phyloP scores from a whole-genome alignment of 2,888 invertebrate genomes.

The Brachypterus glaber region DNA sequence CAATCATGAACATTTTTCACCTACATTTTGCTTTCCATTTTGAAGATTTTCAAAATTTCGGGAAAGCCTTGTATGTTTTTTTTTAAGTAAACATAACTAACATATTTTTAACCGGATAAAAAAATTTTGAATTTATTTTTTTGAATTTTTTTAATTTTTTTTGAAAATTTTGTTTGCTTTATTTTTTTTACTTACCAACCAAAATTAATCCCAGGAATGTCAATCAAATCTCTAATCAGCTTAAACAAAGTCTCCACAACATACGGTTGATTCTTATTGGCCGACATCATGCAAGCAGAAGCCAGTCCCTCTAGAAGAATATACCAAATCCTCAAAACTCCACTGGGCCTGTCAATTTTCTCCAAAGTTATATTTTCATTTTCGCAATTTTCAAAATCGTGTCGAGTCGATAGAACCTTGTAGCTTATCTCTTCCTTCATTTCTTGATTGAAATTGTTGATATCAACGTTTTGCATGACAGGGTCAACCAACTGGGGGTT shows the following conservation, averaged over 20 bases:
- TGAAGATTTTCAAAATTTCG: too few relatives aligned
- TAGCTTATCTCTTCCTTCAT: slow-evolving; percentile 58
- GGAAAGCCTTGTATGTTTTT: too few relatives aligned
- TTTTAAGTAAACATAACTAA: too few relatives aligned
- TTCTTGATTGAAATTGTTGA: slow-evolving; percentile 50
- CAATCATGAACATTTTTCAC: too few relatives aligned
- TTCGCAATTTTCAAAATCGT: slow-evolving; percentile 38
- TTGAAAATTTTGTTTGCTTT: too few relatives aligned
- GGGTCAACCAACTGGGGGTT: slow-evolving; percentile 76
- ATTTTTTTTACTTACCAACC: too few relatives aligned
- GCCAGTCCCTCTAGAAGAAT: slow-evolving; percentile 79
- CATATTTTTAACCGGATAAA: too few relatives aligned
- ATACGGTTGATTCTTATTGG: slow-evolving; percentile 67
- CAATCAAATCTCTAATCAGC: slow-evolving; percentile 64
- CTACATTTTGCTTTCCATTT: too few relatives aligned
- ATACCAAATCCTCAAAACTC: slow-evolving; percentile 84
- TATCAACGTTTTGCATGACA: slow-evolving; percentile 59
- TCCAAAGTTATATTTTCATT: slow-evolving; percentile 48
- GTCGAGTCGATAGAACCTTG: slow-evolving; percentile 48
- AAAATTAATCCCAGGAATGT: slow-evolving; percentile 79
- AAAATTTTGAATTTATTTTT: too few relatives aligned
- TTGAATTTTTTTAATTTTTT: too few relatives aligned
- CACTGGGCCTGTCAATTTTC: slow-evolving; percentile 68
- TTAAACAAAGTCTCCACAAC: slow-evolving; percentile 82
- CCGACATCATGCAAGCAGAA: slow-evolving; percentile 71